phyloP scores from a whole-genome alignment of 2,888 invertebrate genomes.

The Philereme vetulata region DNA sequence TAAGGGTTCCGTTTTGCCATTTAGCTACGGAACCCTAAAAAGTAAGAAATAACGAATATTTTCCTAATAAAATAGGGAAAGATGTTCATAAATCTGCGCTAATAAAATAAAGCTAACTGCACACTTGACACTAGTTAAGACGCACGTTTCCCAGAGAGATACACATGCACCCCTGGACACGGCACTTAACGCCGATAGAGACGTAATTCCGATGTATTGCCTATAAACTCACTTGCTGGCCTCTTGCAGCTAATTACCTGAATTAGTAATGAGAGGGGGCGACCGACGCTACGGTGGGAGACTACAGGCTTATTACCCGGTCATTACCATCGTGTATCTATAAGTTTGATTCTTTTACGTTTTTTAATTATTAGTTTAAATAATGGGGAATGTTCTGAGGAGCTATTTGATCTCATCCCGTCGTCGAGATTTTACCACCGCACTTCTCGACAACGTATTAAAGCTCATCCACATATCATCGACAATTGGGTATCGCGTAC shows the following conservation, averaged over 20 bases:
- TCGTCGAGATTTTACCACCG: too few relatives aligned
- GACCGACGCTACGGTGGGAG: conserved; percentile 4
- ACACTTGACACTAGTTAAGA: conserved; percentile 74
- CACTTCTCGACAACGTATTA: too few relatives aligned
- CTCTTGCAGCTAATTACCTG: conserved; percentile 73
- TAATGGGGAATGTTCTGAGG: too few relatives aligned
- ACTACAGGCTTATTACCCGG: neutral
- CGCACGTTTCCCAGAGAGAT: conserved; percentile 48
- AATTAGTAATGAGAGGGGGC: conserved; percentile 73
- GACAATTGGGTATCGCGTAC: too few relatives aligned
- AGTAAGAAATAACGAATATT: too few relatives aligned
- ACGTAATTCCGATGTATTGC: conserved; percentile 74
- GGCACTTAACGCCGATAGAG: conserved; percentile 73
- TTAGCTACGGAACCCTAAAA: too few relatives aligned
- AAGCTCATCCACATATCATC: too few relatives aligned
- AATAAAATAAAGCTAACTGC: conserved; percentile 37
- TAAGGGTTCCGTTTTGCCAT: too few relatives aligned
- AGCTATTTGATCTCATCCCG: too few relatives aligned
- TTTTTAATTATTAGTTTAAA: too few relatives aligned
- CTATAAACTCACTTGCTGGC: conserved; percentile 66
- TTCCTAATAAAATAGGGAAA: neutral
- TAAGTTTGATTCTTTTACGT: too few relatives aligned
- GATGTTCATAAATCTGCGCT: conserved; percentile 38
- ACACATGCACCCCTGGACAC: conserved; percentile 56
- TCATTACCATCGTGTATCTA: too few relatives aligned